These are phyloP conservation scores for Pantherophis guttatus DNA, from an alignment of 2,113 vertebrate species.

Conservation along the genomic window DNA sequence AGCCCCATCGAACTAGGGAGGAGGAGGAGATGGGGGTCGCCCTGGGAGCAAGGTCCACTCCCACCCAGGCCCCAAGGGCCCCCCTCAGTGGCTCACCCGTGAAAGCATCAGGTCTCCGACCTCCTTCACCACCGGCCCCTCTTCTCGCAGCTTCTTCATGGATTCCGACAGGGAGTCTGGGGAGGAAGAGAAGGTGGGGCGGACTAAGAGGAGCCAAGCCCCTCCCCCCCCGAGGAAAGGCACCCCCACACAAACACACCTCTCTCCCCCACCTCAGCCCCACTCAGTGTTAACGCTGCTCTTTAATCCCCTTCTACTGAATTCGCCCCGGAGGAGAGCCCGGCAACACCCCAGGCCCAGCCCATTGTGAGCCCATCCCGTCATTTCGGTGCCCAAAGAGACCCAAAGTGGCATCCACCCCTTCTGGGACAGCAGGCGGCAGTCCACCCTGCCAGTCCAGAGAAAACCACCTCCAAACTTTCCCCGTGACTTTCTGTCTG, in stretches of 20 bases:
- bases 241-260: background rate
- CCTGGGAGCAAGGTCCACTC: no score
- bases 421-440: background rate
- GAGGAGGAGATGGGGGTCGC: no score
- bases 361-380: background rate
- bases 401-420: background rate
- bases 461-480: background rate
- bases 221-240: background rate
- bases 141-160: constrained; percentile 86
- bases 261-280: background rate
- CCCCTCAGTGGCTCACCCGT: constrained; percentile 65
- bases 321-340: background rate
- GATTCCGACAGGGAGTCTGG: constrained; percentile 85
- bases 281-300: background rate
- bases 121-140: constrained; percentile 80
- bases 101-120: constrained; percentile 88
- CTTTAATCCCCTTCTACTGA: background rate
- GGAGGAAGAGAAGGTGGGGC: fast-evolving
- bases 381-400: background rate
- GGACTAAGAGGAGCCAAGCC: background rate
- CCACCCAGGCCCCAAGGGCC: no score
- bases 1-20: constrained; percentile 80
- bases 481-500: fast-evolving
- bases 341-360: background rate
- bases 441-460: background rate